Percentiles rank a stretch among this genome's conserved stretches.
These are phyloP conservation scores for Ips nitidus DNA, from an alignment of 1,140 invertebrate genomes.

Conservation along the genomic window DNA sequence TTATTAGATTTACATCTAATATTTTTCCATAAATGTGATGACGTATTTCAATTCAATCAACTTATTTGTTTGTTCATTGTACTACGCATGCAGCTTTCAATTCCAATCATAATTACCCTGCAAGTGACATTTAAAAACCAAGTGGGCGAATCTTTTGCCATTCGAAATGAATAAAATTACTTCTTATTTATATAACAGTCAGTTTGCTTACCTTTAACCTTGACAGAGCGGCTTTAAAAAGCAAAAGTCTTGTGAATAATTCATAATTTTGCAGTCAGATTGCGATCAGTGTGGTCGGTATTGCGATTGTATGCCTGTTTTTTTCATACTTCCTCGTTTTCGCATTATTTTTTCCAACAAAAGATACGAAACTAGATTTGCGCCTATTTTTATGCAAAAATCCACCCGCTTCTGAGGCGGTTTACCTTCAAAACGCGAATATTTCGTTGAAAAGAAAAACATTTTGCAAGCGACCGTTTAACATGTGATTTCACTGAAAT, in stretches of 20 bases:
- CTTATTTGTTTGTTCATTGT: too few relatives aligned
- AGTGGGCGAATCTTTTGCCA: conserved; percentile 3
- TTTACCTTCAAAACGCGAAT: too few relatives aligned
- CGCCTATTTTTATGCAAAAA: too few relatives aligned
- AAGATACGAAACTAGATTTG: too few relatives aligned
- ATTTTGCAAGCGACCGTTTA: neutral
- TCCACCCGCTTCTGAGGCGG: too few relatives aligned
- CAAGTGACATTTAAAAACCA: conserved; percentile 9
- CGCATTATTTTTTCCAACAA: too few relatives aligned
- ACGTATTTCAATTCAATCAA: too few relatives aligned
- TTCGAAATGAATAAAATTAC: conserved; percentile 25
- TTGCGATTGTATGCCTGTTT: neutral
- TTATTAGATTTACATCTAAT: too few relatives aligned
- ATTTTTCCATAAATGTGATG: too few relatives aligned
- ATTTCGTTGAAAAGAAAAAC: neutral
- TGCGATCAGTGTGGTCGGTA: conserved; percentile 21
- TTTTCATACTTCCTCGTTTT: too few relatives aligned
- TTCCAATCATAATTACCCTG: neutral
- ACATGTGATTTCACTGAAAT: neutral
- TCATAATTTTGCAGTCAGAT: conserved; percentile 21
- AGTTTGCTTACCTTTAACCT: conserved; percentile 35
- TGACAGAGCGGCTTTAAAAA: conserved; percentile 27
- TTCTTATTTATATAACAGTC: conserved; percentile 17
- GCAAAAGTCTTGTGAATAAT: conserved; percentile 33
- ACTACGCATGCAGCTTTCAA: too few relatives aligned